A percentile compares a stretch with the other conserved stretches of the same genome.
These are phyloP conservation scores for Liasis olivaceus DNA, from an alignment of 2,797 vertebrate genomes.

Conservation along the genomic window DNA sequence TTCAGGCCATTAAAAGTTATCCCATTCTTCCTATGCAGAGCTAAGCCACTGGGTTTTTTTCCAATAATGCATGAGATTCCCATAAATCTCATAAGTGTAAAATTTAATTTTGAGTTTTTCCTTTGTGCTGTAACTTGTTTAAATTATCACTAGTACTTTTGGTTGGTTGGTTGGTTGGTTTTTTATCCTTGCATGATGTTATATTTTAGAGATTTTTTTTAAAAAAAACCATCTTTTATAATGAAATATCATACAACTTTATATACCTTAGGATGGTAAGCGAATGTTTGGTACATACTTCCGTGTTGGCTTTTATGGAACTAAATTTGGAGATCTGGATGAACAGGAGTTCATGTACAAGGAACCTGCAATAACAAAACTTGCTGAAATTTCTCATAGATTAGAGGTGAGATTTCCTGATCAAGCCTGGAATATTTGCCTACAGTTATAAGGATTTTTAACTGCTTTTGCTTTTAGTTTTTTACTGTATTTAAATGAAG, in stretches of 20 bases:
- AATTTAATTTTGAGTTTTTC: slow-evolving; percentile 32
- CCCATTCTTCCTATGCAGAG: slow-evolving; percentile 3
- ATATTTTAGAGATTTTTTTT: slow-evolving; percentile 20
- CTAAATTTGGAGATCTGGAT: slow-evolving; percentile 95
- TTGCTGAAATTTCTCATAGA: slow-evolving; percentile 96
- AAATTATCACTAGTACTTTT: slow-evolving; percentile 14
- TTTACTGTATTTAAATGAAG: neutral
- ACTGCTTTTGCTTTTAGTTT: neutral
- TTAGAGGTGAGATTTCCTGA: slow-evolving; percentile 84
- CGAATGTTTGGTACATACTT: slow-evolving; percentile 99
- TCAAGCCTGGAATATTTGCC: neutral
- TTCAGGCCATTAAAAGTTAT: neutral
- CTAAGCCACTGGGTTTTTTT: neutral
- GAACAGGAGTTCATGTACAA: slow-evolving; percentile 99
- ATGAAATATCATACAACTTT: slow-evolving; percentile 67
- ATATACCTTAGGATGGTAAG: slow-evolving; percentile 88
- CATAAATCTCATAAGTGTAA: slow-evolving; percentile 4
- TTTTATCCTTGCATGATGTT: slow-evolving; percentile 44
- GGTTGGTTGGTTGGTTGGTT: slow-evolving; percentile 21
- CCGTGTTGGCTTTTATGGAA: slow-evolving; percentile 95
- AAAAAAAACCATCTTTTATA: slow-evolving; percentile 20
- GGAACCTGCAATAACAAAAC: slow-evolving; percentile 96
- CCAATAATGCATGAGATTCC: slow-evolving; percentile 10
- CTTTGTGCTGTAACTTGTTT: slow-evolving; percentile 24
- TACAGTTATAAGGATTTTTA: neutral